Conservation (phyloP, 2,113 vertebrate species). For the Athene cunicularia region DNA sequence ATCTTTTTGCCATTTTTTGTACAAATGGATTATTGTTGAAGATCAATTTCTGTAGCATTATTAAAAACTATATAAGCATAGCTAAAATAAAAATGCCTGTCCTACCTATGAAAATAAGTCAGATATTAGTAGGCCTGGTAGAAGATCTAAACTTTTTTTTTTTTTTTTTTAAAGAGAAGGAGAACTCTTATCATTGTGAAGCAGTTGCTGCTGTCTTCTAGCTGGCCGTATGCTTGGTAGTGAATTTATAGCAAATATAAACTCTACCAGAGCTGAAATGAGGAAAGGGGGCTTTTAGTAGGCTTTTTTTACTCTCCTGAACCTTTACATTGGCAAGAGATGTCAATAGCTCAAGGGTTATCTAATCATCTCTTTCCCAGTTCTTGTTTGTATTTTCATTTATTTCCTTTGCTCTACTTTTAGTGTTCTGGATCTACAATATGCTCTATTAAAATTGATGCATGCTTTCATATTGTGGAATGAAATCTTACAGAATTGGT, state of each 20-base stretch:
- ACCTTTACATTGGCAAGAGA: fast-evolving
- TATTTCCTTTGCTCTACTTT: neutral
- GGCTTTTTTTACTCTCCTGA: neutral
- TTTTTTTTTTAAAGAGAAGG: neutral
- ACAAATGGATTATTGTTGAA: neutral
- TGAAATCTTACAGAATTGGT: neutral
- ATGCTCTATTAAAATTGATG: neutral
- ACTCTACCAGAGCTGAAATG: neutral
- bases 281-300: neutral
- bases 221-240: neutral
- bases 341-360: neutral
- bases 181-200: neutral
- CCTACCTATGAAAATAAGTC: neutral
- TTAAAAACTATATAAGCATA: neutral
- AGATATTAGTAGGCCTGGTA: neutral
- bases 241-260: neutral
- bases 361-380: neutral
- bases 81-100: neutral
- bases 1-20: neutral
- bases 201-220: neutral
- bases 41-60: neutral
- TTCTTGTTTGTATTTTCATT: neutral
- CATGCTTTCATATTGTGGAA: neutral
- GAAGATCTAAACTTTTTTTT: neutral
- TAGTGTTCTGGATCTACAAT: neutral